A percentile compares a stretch with the other conserved stretches of the same genome.
Evolutionary conservation across 2,113 vertebrate genomes (phyloP).

Genomic region (Rhabdomys dilectus): DNA sequence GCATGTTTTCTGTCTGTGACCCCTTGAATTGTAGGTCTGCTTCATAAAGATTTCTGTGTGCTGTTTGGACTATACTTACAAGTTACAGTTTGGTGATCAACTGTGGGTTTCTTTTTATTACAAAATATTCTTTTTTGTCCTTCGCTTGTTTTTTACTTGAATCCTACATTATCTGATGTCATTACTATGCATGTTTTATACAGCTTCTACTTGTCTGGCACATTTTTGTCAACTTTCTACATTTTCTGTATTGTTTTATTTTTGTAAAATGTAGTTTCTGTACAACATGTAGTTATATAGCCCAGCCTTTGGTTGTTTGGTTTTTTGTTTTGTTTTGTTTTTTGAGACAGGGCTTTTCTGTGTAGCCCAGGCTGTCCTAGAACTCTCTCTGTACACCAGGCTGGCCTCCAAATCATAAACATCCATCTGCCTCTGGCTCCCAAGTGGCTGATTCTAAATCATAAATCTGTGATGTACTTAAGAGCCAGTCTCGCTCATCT

Average conservation of each 20-base stretch:
- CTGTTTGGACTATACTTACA: not conserved
- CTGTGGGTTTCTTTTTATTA: not conserved
- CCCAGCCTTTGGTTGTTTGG: not conserved
- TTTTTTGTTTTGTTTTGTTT: not conserved
- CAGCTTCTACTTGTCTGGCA: not conserved
- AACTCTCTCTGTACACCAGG: not conserved
- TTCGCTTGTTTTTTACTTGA: not conserved
- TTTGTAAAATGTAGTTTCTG: constrained; percentile 14
- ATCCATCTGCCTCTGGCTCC: not conserved
- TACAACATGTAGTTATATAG: not conserved
- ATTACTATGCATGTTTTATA: not conserved
- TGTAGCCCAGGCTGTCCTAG: not conserved
- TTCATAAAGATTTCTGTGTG: not conserved
- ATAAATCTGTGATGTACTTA: constrained; percentile 21
- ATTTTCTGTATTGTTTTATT: not conserved
- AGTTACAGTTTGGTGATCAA: not conserved
- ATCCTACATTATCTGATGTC: not conserved
- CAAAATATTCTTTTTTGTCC: not conserved
- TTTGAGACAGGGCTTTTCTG: not conserved
- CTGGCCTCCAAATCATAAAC: not conserved
- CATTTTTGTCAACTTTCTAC: constrained; percentile 6
- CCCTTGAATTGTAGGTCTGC: constrained; percentile 25
- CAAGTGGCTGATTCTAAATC: constrained; percentile 1
- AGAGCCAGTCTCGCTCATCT: not conserved
- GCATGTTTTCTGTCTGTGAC: not conserved